These are phyloP conservation scores for Fopius arisanus DNA, from an alignment of 1,140 invertebrate species.

Conservation along the genomic window DNA sequence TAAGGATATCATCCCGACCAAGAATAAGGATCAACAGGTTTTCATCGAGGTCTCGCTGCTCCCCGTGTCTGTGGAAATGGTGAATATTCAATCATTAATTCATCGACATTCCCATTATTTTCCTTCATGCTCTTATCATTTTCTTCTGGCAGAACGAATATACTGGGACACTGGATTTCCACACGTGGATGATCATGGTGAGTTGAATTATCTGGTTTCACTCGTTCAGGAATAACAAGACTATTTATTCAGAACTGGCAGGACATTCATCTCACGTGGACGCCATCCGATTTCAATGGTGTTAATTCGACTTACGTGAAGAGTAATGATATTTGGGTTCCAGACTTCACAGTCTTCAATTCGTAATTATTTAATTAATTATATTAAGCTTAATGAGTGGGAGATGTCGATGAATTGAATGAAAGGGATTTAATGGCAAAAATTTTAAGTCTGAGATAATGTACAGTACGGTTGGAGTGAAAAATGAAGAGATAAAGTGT, in stretches of 20 bases:
- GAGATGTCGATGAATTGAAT: too few species aligned
- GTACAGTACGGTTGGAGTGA: too few species aligned
- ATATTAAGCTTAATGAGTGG: background rate
- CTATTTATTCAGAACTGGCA: slow-evolving; percentile 55
- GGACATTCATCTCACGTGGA: slow-evolving; percentile 64
- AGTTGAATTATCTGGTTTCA: slow-evolving; percentile 25
- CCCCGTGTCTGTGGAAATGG: slow-evolving; percentile 65
- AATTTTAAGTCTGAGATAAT: too few species aligned
- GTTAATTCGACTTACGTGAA: slow-evolving; percentile 54
- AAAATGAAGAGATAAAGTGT: too few species aligned
- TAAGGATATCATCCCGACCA: slow-evolving; percentile 55
- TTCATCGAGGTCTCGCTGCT: slow-evolving; percentile 60
- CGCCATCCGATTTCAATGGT: slow-evolving; percentile 56
- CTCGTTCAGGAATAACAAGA: background rate
- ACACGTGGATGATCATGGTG: slow-evolving; percentile 48
- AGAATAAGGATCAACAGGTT: slow-evolving; percentile 51
- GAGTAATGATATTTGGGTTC: slow-evolving; percentile 61
- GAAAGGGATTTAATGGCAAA: too few species aligned
- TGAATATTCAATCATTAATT: slow-evolving; percentile 49
- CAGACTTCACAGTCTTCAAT: slow-evolving; percentile 64
- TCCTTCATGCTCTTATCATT: background rate
- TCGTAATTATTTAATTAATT: slow-evolving; percentile 50
- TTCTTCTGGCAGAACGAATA: slow-evolving; percentile 22
- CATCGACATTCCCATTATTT: background rate
- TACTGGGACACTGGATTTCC: slow-evolving; percentile 29